Conservation (phyloP, 1,140 invertebrate genomes). For the Delia radicum region DNA sequence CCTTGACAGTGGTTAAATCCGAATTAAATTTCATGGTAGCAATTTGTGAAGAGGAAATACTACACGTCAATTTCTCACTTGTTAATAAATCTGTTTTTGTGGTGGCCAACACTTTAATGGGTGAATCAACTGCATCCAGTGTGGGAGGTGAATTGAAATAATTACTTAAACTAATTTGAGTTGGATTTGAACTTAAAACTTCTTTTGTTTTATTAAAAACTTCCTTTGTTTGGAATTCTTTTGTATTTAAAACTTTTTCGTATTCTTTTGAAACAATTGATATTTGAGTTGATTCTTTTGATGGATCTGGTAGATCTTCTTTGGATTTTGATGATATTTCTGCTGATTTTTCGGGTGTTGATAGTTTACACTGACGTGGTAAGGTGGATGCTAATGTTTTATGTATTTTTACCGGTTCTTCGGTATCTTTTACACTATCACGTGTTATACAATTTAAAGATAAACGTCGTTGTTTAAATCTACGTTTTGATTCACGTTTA, state of each 20-base stretch:
- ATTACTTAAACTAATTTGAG: not conserved
- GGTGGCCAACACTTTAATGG: not conserved
- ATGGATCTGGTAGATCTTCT: not conserved
- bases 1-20: slow-evolving; percentile 3
- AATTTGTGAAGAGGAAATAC: not conserved
- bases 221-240: not conserved
- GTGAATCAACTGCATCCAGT: not conserved
- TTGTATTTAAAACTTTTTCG: not conserved
- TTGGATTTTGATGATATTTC: not conserved
- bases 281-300: not conserved
- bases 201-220: not conserved
- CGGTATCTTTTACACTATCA: slow-evolving; percentile 22
- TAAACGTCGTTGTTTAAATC: slow-evolving; percentile 35
- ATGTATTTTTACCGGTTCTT: not conserved
- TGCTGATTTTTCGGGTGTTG: not conserved
- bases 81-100: not conserved
- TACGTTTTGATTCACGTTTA: slow-evolving; percentile 10
- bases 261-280: not conserved
- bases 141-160: not conserved
- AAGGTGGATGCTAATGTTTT: not conserved
- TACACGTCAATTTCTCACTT: not conserved
- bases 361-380: not conserved
- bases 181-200: not conserved
- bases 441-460: slow-evolving; percentile 41
- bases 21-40: slow-evolving; percentile 11